These are phyloP conservation scores for Glyptemys insculpta DNA, from an alignment of 2,797 vertebrate genomes.

Conservation along the genomic window DNA sequence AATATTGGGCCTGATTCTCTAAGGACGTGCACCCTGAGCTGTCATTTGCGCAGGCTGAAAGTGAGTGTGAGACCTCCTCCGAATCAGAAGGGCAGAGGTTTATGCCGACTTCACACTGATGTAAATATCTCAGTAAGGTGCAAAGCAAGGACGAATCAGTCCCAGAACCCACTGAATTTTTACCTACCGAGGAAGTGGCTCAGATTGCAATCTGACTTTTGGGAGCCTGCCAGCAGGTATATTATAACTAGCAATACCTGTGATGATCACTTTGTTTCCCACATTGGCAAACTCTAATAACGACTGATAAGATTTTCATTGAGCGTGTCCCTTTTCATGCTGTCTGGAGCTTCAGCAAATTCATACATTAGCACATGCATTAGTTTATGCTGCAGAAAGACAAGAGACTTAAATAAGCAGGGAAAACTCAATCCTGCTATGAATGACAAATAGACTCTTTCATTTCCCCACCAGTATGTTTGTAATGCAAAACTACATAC, in stretches of 20 bases:
- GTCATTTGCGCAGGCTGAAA: accelerated
- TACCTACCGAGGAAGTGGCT: neutral
- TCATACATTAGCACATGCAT: conserved; percentile 53
- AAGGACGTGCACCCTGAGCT: too few relatives aligned
- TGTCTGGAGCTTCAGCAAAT: conserved; percentile 35
- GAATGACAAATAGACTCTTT: conserved; percentile 69
- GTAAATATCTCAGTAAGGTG: neutral
- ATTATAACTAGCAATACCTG: neutral
- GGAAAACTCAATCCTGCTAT: conserved; percentile 48
- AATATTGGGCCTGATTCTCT: neutral
- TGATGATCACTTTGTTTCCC: neutral
- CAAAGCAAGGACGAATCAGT: accelerated
- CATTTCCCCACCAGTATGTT: neutral
- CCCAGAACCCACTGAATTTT: too few relatives aligned
- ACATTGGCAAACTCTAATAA: conserved; percentile 8
- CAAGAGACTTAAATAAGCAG: conserved; percentile 61
- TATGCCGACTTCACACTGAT: accelerated
- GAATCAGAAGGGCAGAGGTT: neutral
- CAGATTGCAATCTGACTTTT: accelerated
- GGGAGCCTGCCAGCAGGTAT: neutral
- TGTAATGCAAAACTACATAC: neutral
- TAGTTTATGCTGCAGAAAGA: conserved; percentile 57
- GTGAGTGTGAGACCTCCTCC: accelerated
- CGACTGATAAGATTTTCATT: conserved; percentile 30
- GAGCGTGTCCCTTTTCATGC: neutral